phyloP scores from a whole-genome alignment of 2,888 invertebrate species.

The Pseudococcus viburni region DNA sequence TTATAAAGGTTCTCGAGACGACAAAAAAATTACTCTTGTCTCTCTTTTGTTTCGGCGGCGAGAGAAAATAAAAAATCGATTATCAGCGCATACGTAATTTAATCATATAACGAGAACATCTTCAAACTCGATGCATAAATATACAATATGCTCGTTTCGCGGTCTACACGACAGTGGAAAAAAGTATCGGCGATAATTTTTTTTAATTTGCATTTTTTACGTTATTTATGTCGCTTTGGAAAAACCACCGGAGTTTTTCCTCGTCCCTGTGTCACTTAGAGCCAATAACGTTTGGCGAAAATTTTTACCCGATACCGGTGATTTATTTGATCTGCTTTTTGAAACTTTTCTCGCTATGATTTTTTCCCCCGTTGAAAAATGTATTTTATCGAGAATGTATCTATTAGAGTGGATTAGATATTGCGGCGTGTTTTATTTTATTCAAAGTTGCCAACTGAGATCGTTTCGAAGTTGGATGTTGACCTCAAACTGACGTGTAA shows the following conservation, averaged over 20 bases:
- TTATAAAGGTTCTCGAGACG: slow-evolving; percentile 34
- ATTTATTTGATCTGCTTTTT: slow-evolving; percentile 11
- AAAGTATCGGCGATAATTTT: slow-evolving; percentile 35
- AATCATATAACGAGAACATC: slow-evolving; percentile 38
- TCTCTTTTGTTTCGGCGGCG: slow-evolving; percentile 28
- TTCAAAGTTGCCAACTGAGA: background rate
- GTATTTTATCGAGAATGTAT: background rate
- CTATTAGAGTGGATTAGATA: slow-evolving; percentile 1
- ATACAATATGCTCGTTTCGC: background rate
- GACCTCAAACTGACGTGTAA: background rate
- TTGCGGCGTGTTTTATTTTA: background rate
- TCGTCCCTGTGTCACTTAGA: background rate
- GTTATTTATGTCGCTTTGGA: slow-evolving; percentile 6
- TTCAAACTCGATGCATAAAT: slow-evolving; percentile 26
- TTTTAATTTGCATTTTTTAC: slow-evolving; percentile 44
- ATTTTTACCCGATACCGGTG: background rate
- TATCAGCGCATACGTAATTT: slow-evolving; percentile 52
- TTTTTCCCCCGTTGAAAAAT: background rate
- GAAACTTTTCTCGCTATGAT: background rate
- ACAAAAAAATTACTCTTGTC: slow-evolving; percentile 27
- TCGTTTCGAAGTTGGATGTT: background rate
- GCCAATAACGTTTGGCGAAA: background rate
- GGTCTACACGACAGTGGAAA: background rate
- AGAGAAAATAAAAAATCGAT: slow-evolving; percentile 52
- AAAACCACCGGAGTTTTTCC: background rate